Conservation (phyloP, 1,140 invertebrate species). For the Pogonomyrmex californicus region DNA sequence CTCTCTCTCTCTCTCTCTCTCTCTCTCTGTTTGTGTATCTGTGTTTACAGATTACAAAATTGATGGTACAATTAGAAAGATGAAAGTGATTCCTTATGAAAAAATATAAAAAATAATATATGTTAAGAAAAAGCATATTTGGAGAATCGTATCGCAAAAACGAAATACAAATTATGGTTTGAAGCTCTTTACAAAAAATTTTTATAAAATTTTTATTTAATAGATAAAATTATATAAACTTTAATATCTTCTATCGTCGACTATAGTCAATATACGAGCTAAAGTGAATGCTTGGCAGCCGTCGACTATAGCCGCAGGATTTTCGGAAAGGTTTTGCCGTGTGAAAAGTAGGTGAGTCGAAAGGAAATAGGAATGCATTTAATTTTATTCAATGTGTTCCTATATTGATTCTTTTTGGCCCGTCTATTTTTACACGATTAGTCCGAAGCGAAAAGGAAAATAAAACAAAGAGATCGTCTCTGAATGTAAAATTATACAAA, state of each 20-base stretch:
- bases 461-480: not conserved
- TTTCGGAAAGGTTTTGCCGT: not conserved
- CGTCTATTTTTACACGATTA: not conserved
- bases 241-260: slow-evolving; percentile 1
- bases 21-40: not conserved
- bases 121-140: not conserved
- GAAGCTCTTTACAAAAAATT: not conserved
- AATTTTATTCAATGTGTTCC: not conserved
- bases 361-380: not conserved
- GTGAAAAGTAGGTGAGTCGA: not conserved
- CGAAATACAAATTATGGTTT: not conserved
- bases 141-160: not conserved
- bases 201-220: not conserved
- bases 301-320: slow-evolving; percentile 15
- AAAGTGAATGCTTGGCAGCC: slow-evolving; percentile 24
- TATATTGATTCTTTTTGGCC: not conserved
- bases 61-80: slow-evolving; percentile 10
- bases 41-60: not conserved
- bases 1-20: too few species aligned
- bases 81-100: slow-evolving; percentile 11
- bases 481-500: not conserved
- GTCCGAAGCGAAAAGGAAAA: not conserved
- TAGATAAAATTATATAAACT: slow-evolving; percentile 17
- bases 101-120: not conserved
- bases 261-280: slow-evolving; percentile 20